Percentiles rank a stretch among this genome's conserved stretches.
Evolutionary conservation across 2,888 invertebrate genomes (phyloP).

Genomic region (Synergus gifuensis): DNA sequence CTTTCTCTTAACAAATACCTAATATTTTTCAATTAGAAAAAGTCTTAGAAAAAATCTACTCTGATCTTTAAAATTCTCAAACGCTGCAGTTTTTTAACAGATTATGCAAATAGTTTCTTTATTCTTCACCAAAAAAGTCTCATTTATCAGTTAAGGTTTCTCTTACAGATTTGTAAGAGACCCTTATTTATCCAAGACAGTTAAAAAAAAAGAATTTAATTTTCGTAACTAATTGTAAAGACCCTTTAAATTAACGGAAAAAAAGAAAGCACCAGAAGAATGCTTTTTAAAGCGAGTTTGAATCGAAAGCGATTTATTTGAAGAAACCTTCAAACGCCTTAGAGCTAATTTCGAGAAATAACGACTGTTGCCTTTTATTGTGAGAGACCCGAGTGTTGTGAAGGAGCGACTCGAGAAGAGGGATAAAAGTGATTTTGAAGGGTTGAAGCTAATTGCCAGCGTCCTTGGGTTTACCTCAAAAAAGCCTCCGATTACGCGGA

Average conservation of each 20-base stretch:
- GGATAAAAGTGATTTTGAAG: constrained; percentile 44
- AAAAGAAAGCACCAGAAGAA: background rate
- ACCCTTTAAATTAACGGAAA: background rate
- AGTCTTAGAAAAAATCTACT: too few relatives aligned
- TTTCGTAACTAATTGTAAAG: background rate
- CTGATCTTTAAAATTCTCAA: too few relatives aligned
- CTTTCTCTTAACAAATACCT: too few relatives aligned
- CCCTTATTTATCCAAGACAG: too few relatives aligned
- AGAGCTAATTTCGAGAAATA: constrained; percentile 18
- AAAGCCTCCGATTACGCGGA: constrained; percentile 57
- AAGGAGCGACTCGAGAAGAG: constrained; percentile 38
- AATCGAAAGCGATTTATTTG: constrained; percentile 3
- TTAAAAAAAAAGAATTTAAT: background rate
- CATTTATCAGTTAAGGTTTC: too few relatives aligned
- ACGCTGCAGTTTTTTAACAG: background rate
- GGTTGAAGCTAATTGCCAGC: constrained; percentile 44
- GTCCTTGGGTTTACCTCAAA: constrained; percentile 54
- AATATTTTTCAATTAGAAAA: too few relatives aligned
- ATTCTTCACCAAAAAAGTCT: too few relatives aligned
- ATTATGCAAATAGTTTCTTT: background rate
- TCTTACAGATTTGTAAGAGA: too few relatives aligned
- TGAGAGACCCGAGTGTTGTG: background rate
- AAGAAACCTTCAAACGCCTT: background rate
- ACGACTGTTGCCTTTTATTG: background rate
- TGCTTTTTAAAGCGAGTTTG: background rate